Evolutionary conservation across 2,888 invertebrate genomes (phyloP), one percentile per base, ranked within the genome.

Genomic region (Allophyes oxyacanthae): DNA sequence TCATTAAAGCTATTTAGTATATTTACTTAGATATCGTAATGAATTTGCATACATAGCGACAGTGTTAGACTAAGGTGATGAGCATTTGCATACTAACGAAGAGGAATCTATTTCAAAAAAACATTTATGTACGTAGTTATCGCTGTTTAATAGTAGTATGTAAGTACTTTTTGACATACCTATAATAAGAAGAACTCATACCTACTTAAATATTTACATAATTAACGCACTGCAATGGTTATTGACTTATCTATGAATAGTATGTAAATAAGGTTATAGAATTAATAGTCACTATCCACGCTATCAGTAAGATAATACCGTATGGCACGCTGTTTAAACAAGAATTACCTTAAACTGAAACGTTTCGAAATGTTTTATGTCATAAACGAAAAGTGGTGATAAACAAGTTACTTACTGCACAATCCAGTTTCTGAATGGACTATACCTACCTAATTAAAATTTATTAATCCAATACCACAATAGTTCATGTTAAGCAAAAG

Each of bases 281-380:
- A 45, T 51, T 44, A 64, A 68, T 49, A n/a, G 51, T 15, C 41
- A 10, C 36, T 49, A 49, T 53, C 20, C 43, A 14, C 40, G 41
- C 60, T 73, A 64, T 71, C 69, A 36, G 11, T 32, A 3, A 64
- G 64, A 55, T 60, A 55, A 66, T 40, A 20, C 14, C 5, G 30
- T 37, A 36, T 33, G 11, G 37, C 49, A 11, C 25, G 36, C 50
- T 54, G 9, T 40, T 59, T 41, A 71, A 56, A 56, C 53, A 44
- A 53, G 51, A 34, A 52, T 55, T 49, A 62, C 36, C 59, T 48
- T 63, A 60, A 62, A 66, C 32, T 52, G 30, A 52, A 43, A 43
- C 5, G 20, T 69, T 64, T 55, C 34, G 38, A 58, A 45, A 65
- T 14, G 13, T 0, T 44, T 20, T 20, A 20, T 28, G 43, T 49